phyloP scores from a whole-genome alignment of 2,113 vertebrate genomes.

The Dinomys branickii region DNA sequence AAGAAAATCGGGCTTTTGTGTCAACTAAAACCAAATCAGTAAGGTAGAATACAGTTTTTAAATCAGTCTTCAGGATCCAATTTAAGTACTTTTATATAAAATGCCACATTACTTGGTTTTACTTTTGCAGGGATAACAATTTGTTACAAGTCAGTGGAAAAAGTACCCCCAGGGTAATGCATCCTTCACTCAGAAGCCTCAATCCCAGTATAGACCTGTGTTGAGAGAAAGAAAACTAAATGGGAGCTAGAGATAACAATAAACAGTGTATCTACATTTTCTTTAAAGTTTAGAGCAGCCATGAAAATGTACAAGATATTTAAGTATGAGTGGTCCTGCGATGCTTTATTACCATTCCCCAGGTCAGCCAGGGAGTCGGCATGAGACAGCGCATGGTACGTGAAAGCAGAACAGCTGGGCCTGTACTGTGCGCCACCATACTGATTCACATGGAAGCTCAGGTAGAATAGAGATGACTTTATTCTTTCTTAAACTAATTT shows the following conservation, averaged over 20 bases:
- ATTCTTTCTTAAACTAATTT: background rate
- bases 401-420: background rate
- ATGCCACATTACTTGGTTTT: background rate
- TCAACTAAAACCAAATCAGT: background rate
- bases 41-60: background rate
- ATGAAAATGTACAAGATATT: background rate
- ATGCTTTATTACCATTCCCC: background rate
- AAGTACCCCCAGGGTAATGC: background rate
- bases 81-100: background rate
- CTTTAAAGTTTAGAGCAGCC: background rate
- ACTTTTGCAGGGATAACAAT: background rate
- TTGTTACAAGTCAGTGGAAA: background rate
- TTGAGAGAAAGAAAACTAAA: background rate
- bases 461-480: background rate
- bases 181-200: background rate
- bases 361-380: background rate
- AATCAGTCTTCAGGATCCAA: background rate
- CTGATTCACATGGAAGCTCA: background rate
- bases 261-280: background rate
- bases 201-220: background rate
- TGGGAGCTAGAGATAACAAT: background rate
- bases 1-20: background rate
- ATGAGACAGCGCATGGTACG: accelerated
- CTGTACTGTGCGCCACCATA: background rate
- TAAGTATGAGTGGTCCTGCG: background rate